Conservation (phyloP, 2,797 vertebrate genomes). For the Clarias platycephalus region DNA sequence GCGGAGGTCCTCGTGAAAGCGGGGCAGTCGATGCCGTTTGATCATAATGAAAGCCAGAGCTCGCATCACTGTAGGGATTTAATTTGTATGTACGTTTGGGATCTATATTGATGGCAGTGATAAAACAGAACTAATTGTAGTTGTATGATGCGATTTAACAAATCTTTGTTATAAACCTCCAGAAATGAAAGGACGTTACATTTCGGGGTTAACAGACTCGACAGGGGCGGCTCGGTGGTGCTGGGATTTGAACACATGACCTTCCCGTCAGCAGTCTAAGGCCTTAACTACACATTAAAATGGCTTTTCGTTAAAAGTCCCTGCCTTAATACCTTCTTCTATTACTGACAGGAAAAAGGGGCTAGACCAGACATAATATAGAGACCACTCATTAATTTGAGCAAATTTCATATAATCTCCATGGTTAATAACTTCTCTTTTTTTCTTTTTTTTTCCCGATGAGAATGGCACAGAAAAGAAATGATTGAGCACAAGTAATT, state of each 20-base stretch:
- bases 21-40: constrained; percentile 9
- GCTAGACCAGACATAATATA: background rate
- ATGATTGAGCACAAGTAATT: constrained; percentile 45
- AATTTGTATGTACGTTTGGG: background rate
- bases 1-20: constrained; percentile 23
- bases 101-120: too few relatives aligned
- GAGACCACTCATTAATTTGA: background rate
- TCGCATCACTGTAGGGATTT: background rate
- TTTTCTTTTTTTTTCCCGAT: background rate
- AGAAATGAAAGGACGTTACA: background rate
- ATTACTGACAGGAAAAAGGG: background rate
- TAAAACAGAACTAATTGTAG: background rate
- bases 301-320: background rate
- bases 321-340: background rate
- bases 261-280: background rate
- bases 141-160: background rate
- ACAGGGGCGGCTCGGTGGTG: too few relatives aligned
- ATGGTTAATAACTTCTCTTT: background rate
- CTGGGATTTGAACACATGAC: background rate
- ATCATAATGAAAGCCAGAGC: constrained; percentile 31
- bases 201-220: background rate
- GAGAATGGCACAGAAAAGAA: background rate
- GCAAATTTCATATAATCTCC: background rate
- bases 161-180: background rate
- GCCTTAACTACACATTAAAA: background rate